Evolutionary conservation across 2,888 invertebrate genomes (phyloP).

Genomic region (Dynastes maya): DNA sequence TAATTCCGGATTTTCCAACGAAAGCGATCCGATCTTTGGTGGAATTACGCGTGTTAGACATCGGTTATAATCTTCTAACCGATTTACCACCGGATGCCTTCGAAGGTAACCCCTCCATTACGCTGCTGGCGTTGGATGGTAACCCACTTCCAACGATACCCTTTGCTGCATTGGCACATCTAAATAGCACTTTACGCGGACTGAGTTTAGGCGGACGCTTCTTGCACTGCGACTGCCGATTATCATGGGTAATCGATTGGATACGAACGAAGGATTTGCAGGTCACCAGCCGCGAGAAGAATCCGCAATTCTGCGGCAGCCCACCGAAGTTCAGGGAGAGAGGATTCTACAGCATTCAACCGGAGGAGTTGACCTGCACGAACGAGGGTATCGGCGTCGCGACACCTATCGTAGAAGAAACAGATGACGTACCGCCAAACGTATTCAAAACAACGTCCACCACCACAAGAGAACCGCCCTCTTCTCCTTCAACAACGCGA

Average conservation of each 20-base stretch:
- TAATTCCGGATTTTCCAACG: conserved; percentile 89
- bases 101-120: conserved; percentile 86
- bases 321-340: conserved; percentile 86
- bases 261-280: conserved; percentile 89
- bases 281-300: conserved; percentile 92
- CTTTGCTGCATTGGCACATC: conserved; percentile 82
- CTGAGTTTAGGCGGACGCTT: conserved; percentile 91
- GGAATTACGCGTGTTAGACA: conserved; percentile 90
- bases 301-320: conserved; percentile 93
- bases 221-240: conserved; percentile 89
- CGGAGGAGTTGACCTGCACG: conserved; percentile 80
- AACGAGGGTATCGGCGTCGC: conserved; percentile 73
- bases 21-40: conserved; percentile 83
- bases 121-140: conserved; percentile 90
- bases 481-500: conserved; percentile 63
- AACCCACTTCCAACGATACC: conserved; percentile 91
- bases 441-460: conserved; percentile 61
- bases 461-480: conserved; percentile 62
- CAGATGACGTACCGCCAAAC: conserved; percentile 56
- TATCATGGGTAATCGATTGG: conserved; percentile 94
- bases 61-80: conserved; percentile 92
- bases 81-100: conserved; percentile 87
- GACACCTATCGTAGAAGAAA: conserved; percentile 64
- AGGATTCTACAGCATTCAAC: conserved; percentile 90
- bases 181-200: conserved; percentile 88